Conservation (phyloP, 1,140 invertebrate genomes). For the Gonioctena quinquepunctata region DNA sequence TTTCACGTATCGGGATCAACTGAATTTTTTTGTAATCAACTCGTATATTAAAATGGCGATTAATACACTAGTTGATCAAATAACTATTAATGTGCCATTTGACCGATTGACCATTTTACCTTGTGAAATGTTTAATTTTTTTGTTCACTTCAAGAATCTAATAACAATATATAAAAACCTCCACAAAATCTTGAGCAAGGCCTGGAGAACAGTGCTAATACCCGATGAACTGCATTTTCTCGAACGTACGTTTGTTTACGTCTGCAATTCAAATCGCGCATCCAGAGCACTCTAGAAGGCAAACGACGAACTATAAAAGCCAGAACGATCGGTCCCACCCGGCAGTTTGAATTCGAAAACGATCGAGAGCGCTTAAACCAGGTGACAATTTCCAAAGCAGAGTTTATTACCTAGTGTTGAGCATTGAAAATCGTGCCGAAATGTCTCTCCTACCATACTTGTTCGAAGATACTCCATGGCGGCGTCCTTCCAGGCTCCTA, state of each 20-base stretch:
- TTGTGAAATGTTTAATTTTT: too few species aligned
- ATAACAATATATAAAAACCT: too few species aligned
- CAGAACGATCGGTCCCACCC: background rate
- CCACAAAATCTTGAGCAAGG: too few species aligned
- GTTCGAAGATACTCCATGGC: slow-evolving; percentile 20
- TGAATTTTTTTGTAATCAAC: too few species aligned
- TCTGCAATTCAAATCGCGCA: background rate
- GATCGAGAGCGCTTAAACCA: background rate
- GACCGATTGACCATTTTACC: too few species aligned
- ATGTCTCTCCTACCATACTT: slow-evolving; percentile 37
- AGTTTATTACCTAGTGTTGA: background rate
- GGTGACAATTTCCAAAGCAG: background rate
- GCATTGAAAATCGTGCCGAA: too few species aligned
- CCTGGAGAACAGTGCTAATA: background rate
- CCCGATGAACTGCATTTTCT: background rate
- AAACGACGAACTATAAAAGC: background rate
- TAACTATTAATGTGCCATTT: too few species aligned
- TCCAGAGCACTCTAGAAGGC: slow-evolving; percentile 3
- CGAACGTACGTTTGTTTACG: too few species aligned
- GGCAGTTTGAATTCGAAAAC: background rate
- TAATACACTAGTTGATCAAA: too few species aligned
- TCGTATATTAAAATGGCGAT: too few species aligned
- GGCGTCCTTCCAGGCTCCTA: slow-evolving; percentile 39
- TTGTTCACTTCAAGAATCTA: too few species aligned
- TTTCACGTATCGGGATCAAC: too few species aligned